A percentile compares a stretch with the other conserved stretches of the same genome.
Conservation (phyloP, 1,140 invertebrate species). For the Tetramorium alpestre region DNA sequence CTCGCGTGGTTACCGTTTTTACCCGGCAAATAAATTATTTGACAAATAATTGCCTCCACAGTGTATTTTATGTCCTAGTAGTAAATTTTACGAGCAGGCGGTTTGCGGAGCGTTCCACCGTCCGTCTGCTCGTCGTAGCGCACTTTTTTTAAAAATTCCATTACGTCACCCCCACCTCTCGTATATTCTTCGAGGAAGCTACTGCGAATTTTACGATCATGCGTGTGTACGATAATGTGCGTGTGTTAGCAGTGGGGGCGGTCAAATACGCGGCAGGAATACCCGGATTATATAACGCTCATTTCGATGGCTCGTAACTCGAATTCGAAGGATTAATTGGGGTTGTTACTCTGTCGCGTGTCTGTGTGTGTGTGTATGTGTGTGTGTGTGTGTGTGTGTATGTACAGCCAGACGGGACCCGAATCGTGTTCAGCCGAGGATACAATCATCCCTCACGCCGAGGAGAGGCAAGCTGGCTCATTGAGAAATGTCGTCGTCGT, state of each 20-base stretch:
- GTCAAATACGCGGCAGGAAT: conserved; percentile 4
- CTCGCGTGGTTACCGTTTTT: conserved; percentile 47
- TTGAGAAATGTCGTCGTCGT: conserved; percentile 35
- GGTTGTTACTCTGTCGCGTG: conserved; percentile 75
- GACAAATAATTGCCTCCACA: conserved; percentile 67
- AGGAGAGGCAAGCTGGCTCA: conserved; percentile 47
- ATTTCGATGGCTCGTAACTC: conserved; percentile 77
- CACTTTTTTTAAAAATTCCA: conserved; percentile 66
- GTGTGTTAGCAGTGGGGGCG: neutral
- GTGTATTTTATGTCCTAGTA: conserved; percentile 65
- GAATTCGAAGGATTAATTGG: conserved; percentile 79
- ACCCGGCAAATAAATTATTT: conserved; percentile 70
- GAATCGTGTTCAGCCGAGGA: conserved; percentile 73
- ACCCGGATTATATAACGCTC: conserved; percentile 77
- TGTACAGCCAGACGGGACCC: conserved; percentile 72
- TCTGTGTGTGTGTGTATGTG: neutral
- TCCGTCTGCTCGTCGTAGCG: conserved; percentile 20
- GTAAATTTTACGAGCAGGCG: conserved; percentile 65
- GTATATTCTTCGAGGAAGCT: conserved; percentile 27
- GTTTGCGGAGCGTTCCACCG: neutral
- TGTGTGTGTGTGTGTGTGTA: too few relatives aligned
- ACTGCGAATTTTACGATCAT: conserved; percentile 62
- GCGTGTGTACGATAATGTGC: conserved; percentile 23
- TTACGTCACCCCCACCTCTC: conserved; percentile 49
- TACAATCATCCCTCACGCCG: conserved; percentile 69